Evolutionary conservation across 2,797 vertebrate species (phyloP).

Genomic region (Gymnothorax javanicus): DNA sequence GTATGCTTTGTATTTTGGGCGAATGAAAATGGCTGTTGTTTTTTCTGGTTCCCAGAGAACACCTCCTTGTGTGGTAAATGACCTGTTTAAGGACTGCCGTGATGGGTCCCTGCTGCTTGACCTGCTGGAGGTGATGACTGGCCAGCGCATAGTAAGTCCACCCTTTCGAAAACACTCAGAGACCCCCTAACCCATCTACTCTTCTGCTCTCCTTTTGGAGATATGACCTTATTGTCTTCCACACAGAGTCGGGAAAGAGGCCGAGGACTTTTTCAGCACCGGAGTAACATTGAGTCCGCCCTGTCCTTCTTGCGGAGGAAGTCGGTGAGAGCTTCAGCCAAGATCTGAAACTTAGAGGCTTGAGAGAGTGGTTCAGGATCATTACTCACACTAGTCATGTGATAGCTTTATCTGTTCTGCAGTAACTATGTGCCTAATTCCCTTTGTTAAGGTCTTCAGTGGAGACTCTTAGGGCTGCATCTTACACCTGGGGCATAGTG

Average conservation of each 20-base stretch:
- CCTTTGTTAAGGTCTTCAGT: too few species aligned
- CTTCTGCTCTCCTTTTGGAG: not conserved
- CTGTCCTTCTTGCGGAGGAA: conserved; percentile 84
- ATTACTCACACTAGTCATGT: not conserved
- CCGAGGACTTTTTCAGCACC: conserved; percentile 82
- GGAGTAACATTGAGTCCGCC: conserved; percentile 90
- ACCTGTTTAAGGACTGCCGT: conserved; percentile 86
- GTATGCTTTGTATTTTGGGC: not conserved
- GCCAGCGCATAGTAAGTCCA: conserved; percentile 83
- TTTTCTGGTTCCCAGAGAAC: conserved; percentile 69
- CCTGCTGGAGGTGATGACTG: conserved; percentile 93
- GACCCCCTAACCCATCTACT: not conserved
- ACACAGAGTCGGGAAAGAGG: conserved; percentile 85
- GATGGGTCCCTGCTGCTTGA: conserved; percentile 88
- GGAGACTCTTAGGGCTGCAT: too few species aligned
- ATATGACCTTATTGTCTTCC: not conserved
- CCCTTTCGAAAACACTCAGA: not conserved
- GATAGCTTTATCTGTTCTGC: not conserved
- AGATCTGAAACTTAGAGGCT: not conserved
- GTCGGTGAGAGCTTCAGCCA: conserved; percentile 78
- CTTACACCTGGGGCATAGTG: too few species aligned
- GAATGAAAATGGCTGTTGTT: not conserved
- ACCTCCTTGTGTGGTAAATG: conserved; percentile 74
- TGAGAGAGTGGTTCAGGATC: not conserved
- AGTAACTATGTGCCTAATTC: too few species aligned